Conservation (phyloP, 2,113 vertebrate genomes). For the Salminus brasiliensis region DNA sequence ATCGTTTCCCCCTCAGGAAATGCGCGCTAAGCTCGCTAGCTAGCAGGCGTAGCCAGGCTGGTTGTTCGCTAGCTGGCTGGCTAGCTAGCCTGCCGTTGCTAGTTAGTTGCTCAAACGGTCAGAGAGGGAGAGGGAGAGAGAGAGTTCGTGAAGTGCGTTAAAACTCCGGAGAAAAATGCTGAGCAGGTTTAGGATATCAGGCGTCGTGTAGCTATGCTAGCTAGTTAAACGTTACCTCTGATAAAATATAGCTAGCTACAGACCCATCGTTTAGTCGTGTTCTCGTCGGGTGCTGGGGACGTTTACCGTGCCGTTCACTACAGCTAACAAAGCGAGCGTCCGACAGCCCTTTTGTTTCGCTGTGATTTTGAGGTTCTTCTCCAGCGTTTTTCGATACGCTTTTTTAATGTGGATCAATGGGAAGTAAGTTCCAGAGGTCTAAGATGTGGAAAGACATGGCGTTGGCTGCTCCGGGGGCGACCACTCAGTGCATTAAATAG, state of each 20-base stretch:
- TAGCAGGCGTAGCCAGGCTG: not conserved
- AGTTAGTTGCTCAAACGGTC: not conserved
- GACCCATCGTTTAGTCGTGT: not conserved
- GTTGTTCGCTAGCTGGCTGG: not conserved
- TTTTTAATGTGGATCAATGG: not conserved
- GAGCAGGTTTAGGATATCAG: not conserved
- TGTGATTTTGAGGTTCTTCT: not conserved
- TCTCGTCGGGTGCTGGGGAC: not conserved
- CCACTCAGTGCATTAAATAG: not conserved
- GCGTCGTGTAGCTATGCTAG: not conserved
- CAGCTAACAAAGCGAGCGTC: not conserved
- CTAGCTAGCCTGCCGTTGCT: not conserved
- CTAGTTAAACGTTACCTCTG: no score
- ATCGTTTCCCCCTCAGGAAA: no score
- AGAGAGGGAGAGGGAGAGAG: not conserved
- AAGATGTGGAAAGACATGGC: not conserved
- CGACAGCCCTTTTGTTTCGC: constrained; percentile 26
- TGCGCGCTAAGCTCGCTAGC: not conserved
- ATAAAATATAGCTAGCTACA: no score
- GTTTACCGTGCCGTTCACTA: not conserved
- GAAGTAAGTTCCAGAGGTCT: not conserved
- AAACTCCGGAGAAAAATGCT: not conserved
- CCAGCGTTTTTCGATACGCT: not conserved
- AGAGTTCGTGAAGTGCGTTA: not conserved
- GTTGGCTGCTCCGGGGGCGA: not conserved